Evolutionary conservation across 2,797 vertebrate species (phyloP).

Genomic region (Tapera naevia): DNA sequence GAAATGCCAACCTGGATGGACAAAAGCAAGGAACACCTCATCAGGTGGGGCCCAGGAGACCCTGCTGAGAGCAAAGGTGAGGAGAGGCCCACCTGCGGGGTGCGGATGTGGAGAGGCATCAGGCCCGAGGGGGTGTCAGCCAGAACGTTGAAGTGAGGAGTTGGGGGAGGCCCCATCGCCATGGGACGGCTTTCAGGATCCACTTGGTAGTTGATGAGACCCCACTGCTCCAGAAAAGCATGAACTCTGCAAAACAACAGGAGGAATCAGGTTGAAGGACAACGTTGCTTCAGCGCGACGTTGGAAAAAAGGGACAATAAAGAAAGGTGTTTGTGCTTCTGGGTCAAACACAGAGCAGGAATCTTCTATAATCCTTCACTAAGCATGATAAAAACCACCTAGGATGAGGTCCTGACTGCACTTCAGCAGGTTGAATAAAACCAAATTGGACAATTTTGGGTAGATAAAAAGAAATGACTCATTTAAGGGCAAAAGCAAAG

Average conservation of each 20-base stretch:
- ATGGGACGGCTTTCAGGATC: constrained; percentile 93
- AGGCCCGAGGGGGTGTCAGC: constrained; percentile 95
- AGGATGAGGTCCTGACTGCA: background rate
- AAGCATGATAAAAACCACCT: fast-evolving
- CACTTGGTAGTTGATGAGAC: constrained; percentile 97
- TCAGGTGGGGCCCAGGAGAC: fast-evolving
- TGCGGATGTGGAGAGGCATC: constrained; percentile 92
- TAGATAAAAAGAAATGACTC: background rate
- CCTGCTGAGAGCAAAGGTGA: fast-evolving
- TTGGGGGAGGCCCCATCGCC: constrained; percentile 96
- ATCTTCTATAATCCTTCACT: background rate
- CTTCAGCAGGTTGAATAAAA: background rate
- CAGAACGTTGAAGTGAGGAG: constrained; percentile 95
- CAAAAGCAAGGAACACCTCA: background rate
- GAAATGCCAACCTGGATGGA: background rate
- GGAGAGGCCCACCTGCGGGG: constrained; percentile 81
- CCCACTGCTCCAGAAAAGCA: constrained; percentile 98
- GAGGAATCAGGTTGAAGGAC: fast-evolving
- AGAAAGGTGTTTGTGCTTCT: background rate
- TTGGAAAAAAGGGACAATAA: background rate
- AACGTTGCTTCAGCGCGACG: fast-evolving
- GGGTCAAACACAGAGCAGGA: background rate
- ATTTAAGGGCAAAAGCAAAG: background rate
- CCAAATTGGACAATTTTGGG: background rate
- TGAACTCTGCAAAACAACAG: constrained; percentile 80